These are phyloP conservation scores for Hymenopus coronatus DNA, from an alignment of 2,888 invertebrate genomes.

Conservation along the genomic window DNA sequence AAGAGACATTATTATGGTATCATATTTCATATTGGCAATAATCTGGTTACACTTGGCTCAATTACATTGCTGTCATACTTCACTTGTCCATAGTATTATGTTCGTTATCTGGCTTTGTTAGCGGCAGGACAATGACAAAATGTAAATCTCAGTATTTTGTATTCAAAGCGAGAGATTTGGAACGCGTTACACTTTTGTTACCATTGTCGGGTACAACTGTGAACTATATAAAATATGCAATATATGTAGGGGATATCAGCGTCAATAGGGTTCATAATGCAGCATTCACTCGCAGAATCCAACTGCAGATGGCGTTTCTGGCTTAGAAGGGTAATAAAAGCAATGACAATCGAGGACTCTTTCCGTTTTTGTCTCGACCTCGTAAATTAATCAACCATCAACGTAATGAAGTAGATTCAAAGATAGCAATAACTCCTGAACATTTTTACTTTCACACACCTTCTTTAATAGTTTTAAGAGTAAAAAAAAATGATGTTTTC, in stretches of 20 bases:
- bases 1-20: neutral
- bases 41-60: neutral
- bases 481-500: no score
- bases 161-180: neutral
- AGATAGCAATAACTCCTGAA: no score
- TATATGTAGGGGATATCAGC: neutral
- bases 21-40: neutral
- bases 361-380: neutral
- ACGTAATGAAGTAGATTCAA: no score
- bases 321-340: neutral
- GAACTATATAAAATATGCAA: neutral
- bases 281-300: no score
- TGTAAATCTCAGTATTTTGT: neutral
- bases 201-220: neutral
- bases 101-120: neutral
- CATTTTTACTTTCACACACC: no score
- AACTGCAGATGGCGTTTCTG: neutral
- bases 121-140: neutral
- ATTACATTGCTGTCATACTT: neutral
- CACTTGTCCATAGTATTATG: neutral
- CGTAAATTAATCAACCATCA: no score
- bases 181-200: neutral
- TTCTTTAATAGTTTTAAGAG: no score
- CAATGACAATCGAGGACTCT: neutral
- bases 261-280: neutral